Evolutionary conservation across 2,797 vertebrate species (phyloP).

Genomic region (Enteromius afrohamiltoni): DNA sequence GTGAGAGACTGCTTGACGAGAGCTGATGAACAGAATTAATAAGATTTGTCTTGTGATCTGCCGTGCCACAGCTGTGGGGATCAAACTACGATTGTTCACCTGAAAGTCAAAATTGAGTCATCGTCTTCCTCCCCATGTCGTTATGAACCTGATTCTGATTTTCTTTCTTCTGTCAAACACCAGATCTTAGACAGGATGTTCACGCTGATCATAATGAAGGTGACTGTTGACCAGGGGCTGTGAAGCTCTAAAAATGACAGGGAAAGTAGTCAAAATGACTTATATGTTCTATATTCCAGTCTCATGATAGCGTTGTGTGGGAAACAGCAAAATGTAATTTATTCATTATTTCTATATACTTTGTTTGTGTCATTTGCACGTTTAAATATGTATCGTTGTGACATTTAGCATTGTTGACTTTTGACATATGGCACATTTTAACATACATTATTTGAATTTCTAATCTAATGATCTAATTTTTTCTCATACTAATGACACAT

Average conservation of each 20-base stretch:
- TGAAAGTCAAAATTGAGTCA: neutral
- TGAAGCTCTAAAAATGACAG: neutral
- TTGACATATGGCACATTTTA: neutral
- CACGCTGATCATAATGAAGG: neutral
- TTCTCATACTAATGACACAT: no score
- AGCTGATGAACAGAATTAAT: neutral
- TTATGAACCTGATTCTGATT: neutral
- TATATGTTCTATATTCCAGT: neutral
- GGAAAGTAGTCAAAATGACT: neutral
- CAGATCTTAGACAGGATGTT: neutral
- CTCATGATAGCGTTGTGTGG: neutral
- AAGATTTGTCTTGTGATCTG: neutral
- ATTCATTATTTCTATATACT: neutral
- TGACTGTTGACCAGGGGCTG: neutral
- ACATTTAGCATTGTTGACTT: neutral
- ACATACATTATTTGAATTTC: neutral
- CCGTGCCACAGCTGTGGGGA: neutral
- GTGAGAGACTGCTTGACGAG: neutral
- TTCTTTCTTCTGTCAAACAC: slow-evolving; percentile 13
- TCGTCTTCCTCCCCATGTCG: neutral
- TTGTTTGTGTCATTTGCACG: neutral
- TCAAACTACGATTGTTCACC: slow-evolving; percentile 1
- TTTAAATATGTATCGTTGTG: neutral
- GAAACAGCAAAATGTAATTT: neutral
- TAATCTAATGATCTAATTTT: no score